A percentile compares a stretch with the other conserved stretches of the same genome.
These are phyloP conservation scores for Sardinella longiceps DNA, from an alignment of 2,797 vertebrate genomes.

Conservation along the genomic window DNA sequence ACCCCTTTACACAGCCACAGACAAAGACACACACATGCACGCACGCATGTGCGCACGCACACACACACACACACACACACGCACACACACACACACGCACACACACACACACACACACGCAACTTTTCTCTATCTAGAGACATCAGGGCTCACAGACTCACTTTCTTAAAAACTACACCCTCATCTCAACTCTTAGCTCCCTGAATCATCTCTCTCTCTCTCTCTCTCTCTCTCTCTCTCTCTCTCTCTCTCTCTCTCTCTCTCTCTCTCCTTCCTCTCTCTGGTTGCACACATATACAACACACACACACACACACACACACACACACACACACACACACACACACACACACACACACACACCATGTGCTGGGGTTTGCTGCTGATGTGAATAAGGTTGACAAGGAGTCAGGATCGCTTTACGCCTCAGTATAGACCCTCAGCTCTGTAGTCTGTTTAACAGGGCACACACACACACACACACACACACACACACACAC, in stretches of 20 bases:
- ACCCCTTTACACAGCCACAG: background rate
- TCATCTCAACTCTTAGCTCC: too few species aligned
- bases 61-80: background rate
- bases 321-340: background rate
- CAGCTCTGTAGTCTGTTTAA: too few species aligned
- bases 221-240: too few species aligned
- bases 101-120: too few species aligned
- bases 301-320: background rate
- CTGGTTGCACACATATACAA: too few species aligned
- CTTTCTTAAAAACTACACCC: too few species aligned
- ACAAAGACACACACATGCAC: background rate
- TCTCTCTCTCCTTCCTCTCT: too few species aligned
- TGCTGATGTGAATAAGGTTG: background rate
- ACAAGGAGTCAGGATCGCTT: background rate
- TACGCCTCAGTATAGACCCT: background rate
- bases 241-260: too few species aligned
- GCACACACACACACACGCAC: too few species aligned
- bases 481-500: constrained; percentile 3
- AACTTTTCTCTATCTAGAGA: too few species aligned
- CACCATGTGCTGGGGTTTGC: background rate
- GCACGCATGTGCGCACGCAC: background rate
- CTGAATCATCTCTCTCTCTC: too few species aligned
- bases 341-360: background rate
- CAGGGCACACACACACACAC: background rate
- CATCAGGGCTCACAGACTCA: too few species aligned